Percentiles rank a stretch among this genome's conserved stretches.
These are phyloP conservation scores for Drosophila anomelani DNA, from an alignment of 2,888 invertebrate genomes.

Conservation along the genomic window DNA sequence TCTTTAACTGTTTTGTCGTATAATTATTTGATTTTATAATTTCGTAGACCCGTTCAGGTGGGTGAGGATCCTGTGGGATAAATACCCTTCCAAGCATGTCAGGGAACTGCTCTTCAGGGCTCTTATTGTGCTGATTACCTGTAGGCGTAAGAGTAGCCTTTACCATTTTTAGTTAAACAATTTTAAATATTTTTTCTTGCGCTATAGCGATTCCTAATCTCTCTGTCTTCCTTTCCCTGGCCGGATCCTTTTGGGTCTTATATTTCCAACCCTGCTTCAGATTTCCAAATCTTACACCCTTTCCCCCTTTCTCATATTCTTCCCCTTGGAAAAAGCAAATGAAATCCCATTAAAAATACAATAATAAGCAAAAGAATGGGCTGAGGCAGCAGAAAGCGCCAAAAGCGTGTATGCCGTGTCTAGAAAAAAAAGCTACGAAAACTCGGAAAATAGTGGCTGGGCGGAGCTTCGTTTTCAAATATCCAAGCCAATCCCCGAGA, in stretches of 20 bases:
- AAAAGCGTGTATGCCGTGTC: conserved; percentile 55
- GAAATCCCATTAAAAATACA: conserved; percentile 13
- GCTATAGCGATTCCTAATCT: conserved; percentile 95
- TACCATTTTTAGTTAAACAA: too few species aligned
- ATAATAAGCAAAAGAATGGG: conserved; percentile 33
- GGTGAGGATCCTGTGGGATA: conserved; percentile 95
- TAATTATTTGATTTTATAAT: background rate
- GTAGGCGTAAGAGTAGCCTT: conserved; percentile 64
- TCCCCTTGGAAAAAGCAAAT: conserved; percentile 2
- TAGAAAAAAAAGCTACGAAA: conserved; percentile 59
- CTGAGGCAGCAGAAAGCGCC: conserved; percentile 42
- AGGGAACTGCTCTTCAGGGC: conserved; percentile 90
- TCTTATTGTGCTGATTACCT: conserved; percentile 88
- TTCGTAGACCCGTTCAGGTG: conserved; percentile 88
- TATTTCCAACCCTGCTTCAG: conserved; percentile 96
- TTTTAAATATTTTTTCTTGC: conserved; percentile 83
- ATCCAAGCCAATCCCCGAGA: conserved; percentile 65
- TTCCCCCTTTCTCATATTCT: background rate
- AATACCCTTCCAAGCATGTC: conserved; percentile 87
- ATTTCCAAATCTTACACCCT: conserved; percentile 84
- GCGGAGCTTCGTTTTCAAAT: conserved; percentile 60
- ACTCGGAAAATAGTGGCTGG: conserved; percentile 56
- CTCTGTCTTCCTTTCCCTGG: conserved; percentile 95
- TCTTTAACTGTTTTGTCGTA: too few species aligned
- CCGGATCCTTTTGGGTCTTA: conserved; percentile 96